These are phyloP conservation scores for Spicauda simplicius DNA, from an alignment of 2,888 invertebrate species.

Conservation along the genomic window DNA sequence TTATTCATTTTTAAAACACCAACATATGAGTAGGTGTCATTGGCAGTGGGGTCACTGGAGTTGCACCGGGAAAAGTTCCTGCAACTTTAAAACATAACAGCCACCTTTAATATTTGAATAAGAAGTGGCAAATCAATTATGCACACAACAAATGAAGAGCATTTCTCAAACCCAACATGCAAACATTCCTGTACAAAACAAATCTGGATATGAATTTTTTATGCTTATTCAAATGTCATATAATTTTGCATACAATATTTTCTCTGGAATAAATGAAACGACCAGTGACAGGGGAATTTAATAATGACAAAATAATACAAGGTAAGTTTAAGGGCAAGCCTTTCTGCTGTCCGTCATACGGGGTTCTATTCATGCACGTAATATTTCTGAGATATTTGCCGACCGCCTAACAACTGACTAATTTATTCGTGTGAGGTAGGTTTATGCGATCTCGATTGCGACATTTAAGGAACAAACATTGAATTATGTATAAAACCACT, in stretches of 20 bases:
- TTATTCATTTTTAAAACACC: too few relatives aligned
- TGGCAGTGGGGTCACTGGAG: too few relatives aligned
- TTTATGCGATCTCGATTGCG: slow-evolving; percentile 33
- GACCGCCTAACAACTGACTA: slow-evolving; percentile 78
- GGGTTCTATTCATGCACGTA: slow-evolving; percentile 79
- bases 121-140: neutral
- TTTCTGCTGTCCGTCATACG: slow-evolving; percentile 84
- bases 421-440: slow-evolving; percentile 67
- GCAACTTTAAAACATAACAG: too few relatives aligned
- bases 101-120: too few relatives aligned
- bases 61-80: too few relatives aligned
- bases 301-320: slow-evolving; percentile 85
- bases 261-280: slow-evolving; percentile 79
- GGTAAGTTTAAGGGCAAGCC: slow-evolving; percentile 80
- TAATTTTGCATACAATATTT: slow-evolving; percentile 85
- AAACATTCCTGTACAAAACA: slow-evolving; percentile 56
- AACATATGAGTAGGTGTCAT: too few relatives aligned
- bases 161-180: slow-evolving; percentile 21
- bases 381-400: slow-evolving; percentile 79
- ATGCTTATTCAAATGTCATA: slow-evolving; percentile 84
- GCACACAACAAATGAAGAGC: slow-evolving; percentile 22
- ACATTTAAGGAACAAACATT: slow-evolving; percentile 24
- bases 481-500: slow-evolving; percentile 8
- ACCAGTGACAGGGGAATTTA: slow-evolving; percentile 82
- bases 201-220: slow-evolving; percentile 72